Evolutionary conservation across 2,797 vertebrate genomes (phyloP), one percentile per base, ranked within the genome.

Genomic region (Rhinella marina): DNA sequence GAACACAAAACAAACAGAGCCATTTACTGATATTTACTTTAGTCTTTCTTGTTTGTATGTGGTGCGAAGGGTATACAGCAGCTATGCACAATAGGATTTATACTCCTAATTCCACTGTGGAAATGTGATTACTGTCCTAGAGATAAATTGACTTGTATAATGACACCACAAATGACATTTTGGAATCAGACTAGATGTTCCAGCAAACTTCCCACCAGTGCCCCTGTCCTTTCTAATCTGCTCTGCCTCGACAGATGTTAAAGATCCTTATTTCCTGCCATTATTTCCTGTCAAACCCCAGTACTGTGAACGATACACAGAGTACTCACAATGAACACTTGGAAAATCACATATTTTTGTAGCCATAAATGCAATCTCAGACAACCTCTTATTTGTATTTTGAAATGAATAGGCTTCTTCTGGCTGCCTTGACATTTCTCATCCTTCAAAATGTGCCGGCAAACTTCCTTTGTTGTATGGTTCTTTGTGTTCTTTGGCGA

Each of bases 331-430:
- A 82, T 79, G 84, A 86, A 89, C 80, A 86, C 84, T 89, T 86
- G 88, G 84, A 83, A 89, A 89, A 89, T 89, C 88, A 89, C 85
- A 89, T 83, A 86, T 89, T 89, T 89, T 86, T 83, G 84, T 78
- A 59, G 82, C 72, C 81, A 86, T 86, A 89, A 89, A 89, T 89
- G 88, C 84, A 86, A 83, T 89, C 84, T 82, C 84, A 82, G 84
- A 86, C 88, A 89, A 86, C 84, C 88, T 89, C 88, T 89, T 89
- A 89, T 89, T 89, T 89, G 84, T 82, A 89, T 86, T 89, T 89
- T 86, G 80, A 89, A 89, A 89, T 89, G 80, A 89, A 89, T 83
- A 82, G 88, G 88, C 25, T 86, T 83, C 88, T 89, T 82, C 84
- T 86, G 79, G 48, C 88, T 86, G 79, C 54, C 80, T 82, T 89